These are phyloP conservation scores for Blastomussa wellsi DNA, from an alignment of 92 coral and sea anemone species.

Conservation along the genomic window DNA sequence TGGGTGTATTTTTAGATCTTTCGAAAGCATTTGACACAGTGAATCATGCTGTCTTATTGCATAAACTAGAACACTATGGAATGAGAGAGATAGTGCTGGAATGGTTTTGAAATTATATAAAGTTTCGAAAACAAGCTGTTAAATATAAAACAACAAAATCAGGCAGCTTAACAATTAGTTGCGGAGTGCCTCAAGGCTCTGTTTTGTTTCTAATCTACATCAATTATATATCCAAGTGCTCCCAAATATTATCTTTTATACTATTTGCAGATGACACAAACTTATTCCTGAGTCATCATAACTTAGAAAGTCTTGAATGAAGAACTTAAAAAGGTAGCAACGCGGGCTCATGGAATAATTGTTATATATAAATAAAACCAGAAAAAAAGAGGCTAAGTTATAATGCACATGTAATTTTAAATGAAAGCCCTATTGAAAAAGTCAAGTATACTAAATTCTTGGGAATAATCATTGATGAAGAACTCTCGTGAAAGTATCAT, in stretches of 20 bases:
- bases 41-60: no score
- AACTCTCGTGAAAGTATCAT: background rate
- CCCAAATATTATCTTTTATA: background rate
- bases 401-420: background rate
- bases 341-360: background rate
- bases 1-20: no score
- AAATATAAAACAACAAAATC: no score
- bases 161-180: no score
- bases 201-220: background rate
- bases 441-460: background rate
- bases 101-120: no score
- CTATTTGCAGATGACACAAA: background rate
- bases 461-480: background rate
- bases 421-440: background rate
- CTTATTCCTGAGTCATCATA: background rate
- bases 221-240: background rate
- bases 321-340: background rate
- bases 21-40: no score
- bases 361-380: background rate
- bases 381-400: background rate
- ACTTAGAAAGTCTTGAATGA: background rate
- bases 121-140: no score
- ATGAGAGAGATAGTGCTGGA: no score
- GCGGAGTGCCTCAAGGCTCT: no score
- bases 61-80: no score